Base-by-base conservation (phyloP, 1,140 invertebrate genomes). In the Cecropterus lyciades region DNA sequence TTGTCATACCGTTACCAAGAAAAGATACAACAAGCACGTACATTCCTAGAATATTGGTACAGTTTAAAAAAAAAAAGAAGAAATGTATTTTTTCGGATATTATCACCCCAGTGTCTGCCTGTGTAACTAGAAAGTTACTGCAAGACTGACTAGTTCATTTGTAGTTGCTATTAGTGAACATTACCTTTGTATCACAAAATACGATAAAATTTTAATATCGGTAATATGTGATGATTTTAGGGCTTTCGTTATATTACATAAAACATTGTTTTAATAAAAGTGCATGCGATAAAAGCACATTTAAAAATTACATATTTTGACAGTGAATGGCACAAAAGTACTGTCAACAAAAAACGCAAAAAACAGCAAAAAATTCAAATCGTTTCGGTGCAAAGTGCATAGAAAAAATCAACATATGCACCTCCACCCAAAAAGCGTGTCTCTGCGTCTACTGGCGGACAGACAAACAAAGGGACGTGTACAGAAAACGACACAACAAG, bases 1-100 rank as follows among this genome's bases (percentile, higher is more conserved):
- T 81, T 55, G 75, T 75, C 13, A 84, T 73, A 77, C 76, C 70
- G 63, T 85, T 76, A 55, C 80, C 79, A 49, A 88, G 67, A 75
- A 84, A 80, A 6, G 82, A 83, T 51, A 85, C 72, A 0, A 82
- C 80, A 69, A 86, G 72, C 56, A 80, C 75, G 82, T 80, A 86
- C 46, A 85, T 75, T 70, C 84, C 85, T 86, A 86, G 33, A 82
- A 82, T 76, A 63, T 51, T n/a, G 0, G 0, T 24, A 51, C 4
- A 17, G 8, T 3, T 27, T 13, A 27, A 51, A 51, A 27, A 67
- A 75, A 67, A 30, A 56, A 14, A 64, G 27, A 49, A 52, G 6
- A 33, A 9, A n/a, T n/a, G n/a, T n/a, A n/a, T n/a, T n/a, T n/a
- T n/a, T n/a, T n/a, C n/a, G n/a, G n/a, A n/a, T n/a, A n/a, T n/a